A percentile compares a stretch with the other conserved stretches of the same genome.
These are phyloP conservation scores for Falcunculus frontatus DNA, from an alignment of 2,113 vertebrate genomes.

Conservation along the genomic window DNA sequence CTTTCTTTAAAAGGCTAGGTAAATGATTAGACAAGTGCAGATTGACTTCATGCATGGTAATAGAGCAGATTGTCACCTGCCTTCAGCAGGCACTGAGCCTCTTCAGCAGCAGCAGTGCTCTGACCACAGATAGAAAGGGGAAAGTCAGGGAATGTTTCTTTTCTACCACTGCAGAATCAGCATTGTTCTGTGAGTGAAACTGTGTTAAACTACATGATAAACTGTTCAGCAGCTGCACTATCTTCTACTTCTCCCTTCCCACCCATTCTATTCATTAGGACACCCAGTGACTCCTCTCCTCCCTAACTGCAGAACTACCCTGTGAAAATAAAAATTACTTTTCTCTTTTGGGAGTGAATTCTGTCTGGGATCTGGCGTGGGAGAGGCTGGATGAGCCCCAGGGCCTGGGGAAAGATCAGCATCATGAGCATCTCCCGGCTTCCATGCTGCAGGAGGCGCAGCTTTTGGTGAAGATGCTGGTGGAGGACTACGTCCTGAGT, in stretches of 20 bases:
- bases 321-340: background rate
- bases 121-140: background rate
- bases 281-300: background rate
- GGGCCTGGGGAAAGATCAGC: background rate
- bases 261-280: background rate
- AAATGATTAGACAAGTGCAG: background rate
- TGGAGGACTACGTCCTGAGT: background rate
- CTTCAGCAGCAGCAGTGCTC: background rate
- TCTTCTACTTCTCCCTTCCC: background rate
- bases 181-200: background rate
- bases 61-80: background rate
- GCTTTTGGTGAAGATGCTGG: background rate
- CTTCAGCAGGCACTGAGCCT: background rate
- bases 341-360: background rate
- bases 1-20: background rate
- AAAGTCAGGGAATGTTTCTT: background rate
- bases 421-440: background rate
- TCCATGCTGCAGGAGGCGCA: background rate
- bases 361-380: rapidly evolving
- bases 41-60: background rate
- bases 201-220: background rate
- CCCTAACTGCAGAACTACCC: background rate
- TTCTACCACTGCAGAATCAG: background rate
- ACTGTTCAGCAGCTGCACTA: background rate
- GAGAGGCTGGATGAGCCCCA: background rate